A percentile compares a stretch with the other conserved stretches of the same genome.
phyloP scores from a whole-genome alignment of 1,140 invertebrate species.

The Meteorus sp. region DNA sequence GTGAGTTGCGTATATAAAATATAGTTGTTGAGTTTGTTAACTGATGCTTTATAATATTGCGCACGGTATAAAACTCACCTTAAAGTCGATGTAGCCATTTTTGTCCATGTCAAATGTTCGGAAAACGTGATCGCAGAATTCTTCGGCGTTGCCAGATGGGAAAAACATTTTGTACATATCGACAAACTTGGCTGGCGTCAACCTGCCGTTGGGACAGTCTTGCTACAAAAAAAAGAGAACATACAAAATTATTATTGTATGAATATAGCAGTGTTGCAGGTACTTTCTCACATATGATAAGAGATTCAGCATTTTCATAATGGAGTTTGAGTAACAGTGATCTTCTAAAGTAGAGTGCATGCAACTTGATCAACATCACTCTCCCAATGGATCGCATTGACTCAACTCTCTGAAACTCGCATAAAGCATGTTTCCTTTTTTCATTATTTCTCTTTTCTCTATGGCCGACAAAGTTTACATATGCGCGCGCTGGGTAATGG shows the following conservation, averaged over 20 bases:
- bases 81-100: constrained; percentile 97
- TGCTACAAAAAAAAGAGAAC: constrained; percentile 73
- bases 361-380: too few relatives aligned
- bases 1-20: constrained; percentile 1
- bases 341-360: too few relatives aligned
- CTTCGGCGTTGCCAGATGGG: constrained; percentile 96
- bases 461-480: not conserved
- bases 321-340: too few relatives aligned
- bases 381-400: constrained; percentile 1
- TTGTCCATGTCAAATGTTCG: constrained; percentile 99
- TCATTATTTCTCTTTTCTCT: not conserved
- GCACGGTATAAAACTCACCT: constrained; percentile 68
- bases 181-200: constrained; percentile 97
- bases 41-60: not conserved
- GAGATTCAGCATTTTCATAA: too few relatives aligned
- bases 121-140: constrained; percentile 99
- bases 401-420: not conserved
- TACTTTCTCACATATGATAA: too few relatives aligned
- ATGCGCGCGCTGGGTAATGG: constrained; percentile 13
- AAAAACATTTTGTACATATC: constrained; percentile 99
- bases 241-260: constrained; percentile 5
- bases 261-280: too few relatives aligned
- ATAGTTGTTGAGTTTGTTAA: not conserved
- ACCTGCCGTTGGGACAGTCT: constrained; percentile 97
- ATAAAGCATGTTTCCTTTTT: not conserved